Conservation (phyloP, 2,888 invertebrate species). For the Amorpha juglandis region DNA sequence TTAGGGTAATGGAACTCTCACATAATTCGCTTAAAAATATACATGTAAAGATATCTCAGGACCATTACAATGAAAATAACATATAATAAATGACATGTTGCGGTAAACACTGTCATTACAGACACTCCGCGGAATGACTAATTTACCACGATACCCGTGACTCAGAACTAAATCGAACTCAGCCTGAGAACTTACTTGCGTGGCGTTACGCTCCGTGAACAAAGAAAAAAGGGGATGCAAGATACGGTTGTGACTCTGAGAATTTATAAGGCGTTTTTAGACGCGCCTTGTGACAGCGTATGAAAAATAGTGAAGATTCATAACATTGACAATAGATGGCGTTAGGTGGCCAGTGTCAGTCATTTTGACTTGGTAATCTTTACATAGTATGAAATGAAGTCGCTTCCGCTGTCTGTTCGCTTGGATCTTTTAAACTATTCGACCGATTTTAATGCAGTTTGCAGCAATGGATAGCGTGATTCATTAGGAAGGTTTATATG, state of each 20-base stretch:
- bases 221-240: constrained; percentile 72
- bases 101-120: constrained; percentile 8
- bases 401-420: too few relatives aligned
- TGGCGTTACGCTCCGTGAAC: constrained; percentile 77
- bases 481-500: too few relatives aligned
- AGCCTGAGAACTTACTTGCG: constrained; percentile 75
- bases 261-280: constrained; percentile 38
- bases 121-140: constrained; percentile 50
- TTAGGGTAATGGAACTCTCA: neutral
- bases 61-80: constrained; percentile 6
- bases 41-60: neutral
- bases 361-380: too few relatives aligned
- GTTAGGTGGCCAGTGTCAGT: too few relatives aligned
- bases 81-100: constrained; percentile 23
- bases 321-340: neutral
- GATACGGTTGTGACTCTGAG: constrained; percentile 65
- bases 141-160: constrained; percentile 58
- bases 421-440: too few relatives aligned
- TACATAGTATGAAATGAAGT: too few relatives aligned
- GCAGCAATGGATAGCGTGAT: too few relatives aligned
- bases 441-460: too few relatives aligned
- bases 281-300: neutral
- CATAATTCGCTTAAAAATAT: neutral
- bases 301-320: neutral
- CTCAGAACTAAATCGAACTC: constrained; percentile 41